A percentile compares a stretch with the other conserved stretches of the same genome.
Conservation (phyloP, 2,888 invertebrate genomes). For the Drosophila tanythrix region DNA sequence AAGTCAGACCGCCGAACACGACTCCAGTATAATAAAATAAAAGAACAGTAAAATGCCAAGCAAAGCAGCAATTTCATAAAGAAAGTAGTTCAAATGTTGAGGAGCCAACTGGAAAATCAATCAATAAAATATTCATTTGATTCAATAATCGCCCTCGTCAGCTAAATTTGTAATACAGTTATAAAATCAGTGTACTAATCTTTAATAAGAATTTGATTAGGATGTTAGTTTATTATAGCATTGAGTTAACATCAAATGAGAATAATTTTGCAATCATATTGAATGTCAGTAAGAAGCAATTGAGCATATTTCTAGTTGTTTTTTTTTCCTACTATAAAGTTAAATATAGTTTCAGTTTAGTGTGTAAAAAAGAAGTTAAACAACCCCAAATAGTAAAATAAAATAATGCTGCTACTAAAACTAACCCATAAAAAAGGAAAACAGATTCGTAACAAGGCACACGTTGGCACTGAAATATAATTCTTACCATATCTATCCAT, state of each 20-base stretch:
- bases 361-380: background rate
- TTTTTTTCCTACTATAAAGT: background rate
- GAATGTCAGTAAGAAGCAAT: background rate
- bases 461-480: constrained; percentile 26
- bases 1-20: constrained; percentile 3
- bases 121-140: constrained; percentile 33
- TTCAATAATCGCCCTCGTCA: background rate
- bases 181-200: background rate
- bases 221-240: background rate
- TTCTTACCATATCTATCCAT: constrained; percentile 6
- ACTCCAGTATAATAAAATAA: constrained; percentile 14
- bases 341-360: background rate
- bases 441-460: constrained; percentile 3
- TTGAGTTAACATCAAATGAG: background rate
- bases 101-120: constrained; percentile 19
- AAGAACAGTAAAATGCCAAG: constrained; percentile 28
- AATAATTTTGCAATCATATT: background rate
- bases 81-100: constrained; percentile 7
- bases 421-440: constrained; percentile 5
- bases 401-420: constrained; percentile 4
- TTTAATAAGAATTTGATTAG: background rate
- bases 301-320: background rate
- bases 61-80: constrained; percentile 22
- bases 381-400: background rate
- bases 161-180: background rate